Conservation (phyloP, 2,113 vertebrate species). For the Actinemys pallida region DNA sequence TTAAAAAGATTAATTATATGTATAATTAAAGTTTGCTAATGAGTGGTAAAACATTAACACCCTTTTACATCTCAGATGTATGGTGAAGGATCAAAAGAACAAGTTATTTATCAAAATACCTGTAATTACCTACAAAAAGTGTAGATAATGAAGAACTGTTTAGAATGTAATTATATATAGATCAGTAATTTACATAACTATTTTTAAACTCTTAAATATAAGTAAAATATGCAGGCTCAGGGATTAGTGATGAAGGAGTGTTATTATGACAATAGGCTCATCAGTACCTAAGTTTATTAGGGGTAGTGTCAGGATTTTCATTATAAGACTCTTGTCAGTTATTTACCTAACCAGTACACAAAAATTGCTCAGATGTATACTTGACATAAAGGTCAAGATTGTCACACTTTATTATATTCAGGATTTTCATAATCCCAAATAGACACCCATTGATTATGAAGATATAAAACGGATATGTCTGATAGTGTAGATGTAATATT, state of each 20-base stretch:
- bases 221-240: background rate
- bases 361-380: background rate
- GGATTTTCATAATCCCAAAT: background rate
- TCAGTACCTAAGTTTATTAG: background rate
- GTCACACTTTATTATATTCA: background rate
- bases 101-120: background rate
- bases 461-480: background rate
- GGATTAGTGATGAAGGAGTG: background rate
- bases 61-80: background rate
- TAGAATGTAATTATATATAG: background rate
- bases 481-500: background rate
- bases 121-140: background rate
- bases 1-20: background rate
- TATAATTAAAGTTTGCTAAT: background rate
- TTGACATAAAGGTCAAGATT: rapidly evolving
- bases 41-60: background rate
- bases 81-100: background rate
- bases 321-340: background rate
- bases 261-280: background rate
- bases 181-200: rapidly evolving
- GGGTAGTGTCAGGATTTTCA: background rate
- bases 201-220: background rate
- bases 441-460: background rate
- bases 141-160: rapidly evolving
- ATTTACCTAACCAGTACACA: background rate